Evolutionary conservation across 2,888 invertebrate species (phyloP), one percentile per base, ranked within the genome.

Genomic region (Endotricha flammealis): DNA sequence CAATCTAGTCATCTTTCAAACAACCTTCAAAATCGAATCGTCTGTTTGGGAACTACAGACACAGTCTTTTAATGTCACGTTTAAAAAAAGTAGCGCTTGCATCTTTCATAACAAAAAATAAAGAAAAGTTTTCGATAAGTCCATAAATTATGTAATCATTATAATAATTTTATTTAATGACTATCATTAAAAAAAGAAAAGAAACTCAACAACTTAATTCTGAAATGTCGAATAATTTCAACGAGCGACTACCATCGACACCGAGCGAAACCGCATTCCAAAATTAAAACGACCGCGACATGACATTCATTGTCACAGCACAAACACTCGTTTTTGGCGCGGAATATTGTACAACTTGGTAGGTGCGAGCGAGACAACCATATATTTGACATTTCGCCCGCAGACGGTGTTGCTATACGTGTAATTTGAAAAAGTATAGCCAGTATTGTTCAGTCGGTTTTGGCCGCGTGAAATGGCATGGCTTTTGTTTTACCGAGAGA

Each of bases 401-500:
- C 20, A 20, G 20, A 39, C 51, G 48, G 69, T 70, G 66, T 66
- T 68, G 68, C 65, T 72, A 73, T 68, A 69, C 42, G 60, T 60
- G 57, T 59, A 58, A 64, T 66, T 67, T 64, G 67, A 67, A 67
- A 60, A 66, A 71, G 69, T 68, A 68, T 57, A 69, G 75, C 62
- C 66, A 63, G 65, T 69, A 77, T 81, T 83, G 82, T 82, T 73
- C 75, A 70, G 64, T 80, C 72, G 83, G 83, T 81, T 82, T 76
- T 68, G 78, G 68, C 71, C 77, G 82, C 77, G 81, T 80, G 82
- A 82, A 83, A 79, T 78, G 78, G 76, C 69, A 70, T 60, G 50
- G 61, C 66, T 70, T 76, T 81, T 81, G 77, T 82, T 75, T 78
- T 64, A 64, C 61, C 58, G 41, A 53, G 65, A 72, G 75, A 74